phyloP scores from a whole-genome alignment of 2,113 vertebrate genomes.

The Ahaetulla prasina region DNA sequence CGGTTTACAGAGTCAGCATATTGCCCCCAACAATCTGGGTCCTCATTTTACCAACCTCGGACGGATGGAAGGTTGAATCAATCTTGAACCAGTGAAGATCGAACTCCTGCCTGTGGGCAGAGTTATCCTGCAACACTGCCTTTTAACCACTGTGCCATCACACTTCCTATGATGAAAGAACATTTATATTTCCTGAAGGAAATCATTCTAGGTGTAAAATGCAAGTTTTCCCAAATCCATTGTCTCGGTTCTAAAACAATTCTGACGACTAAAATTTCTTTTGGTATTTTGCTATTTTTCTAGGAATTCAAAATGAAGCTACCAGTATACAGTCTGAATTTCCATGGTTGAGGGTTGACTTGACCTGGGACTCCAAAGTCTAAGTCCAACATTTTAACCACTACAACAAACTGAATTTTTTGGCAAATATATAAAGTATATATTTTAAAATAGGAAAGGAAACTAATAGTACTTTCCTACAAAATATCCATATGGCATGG shows the following conservation, averaged over 20 bases:
- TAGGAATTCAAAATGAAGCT: neutral
- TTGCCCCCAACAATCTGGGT: too few relatives aligned
- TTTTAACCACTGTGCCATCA: too few relatives aligned
- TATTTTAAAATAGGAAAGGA: neutral
- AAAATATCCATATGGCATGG: too few relatives aligned
- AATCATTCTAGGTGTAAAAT: neutral
- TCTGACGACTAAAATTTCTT: neutral
- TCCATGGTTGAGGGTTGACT: neutral
- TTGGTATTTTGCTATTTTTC: neutral
- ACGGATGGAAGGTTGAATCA: too few relatives aligned
- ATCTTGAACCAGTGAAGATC: too few relatives aligned
- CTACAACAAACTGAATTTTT: neutral
- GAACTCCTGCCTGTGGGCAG: too few relatives aligned
- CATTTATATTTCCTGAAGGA: neutral
- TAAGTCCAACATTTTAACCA: neutral
- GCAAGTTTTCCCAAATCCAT: neutral
- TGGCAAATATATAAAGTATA: neutral
- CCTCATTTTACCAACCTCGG: too few relatives aligned
- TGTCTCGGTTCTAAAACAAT: neutral
- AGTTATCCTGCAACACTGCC: too few relatives aligned
- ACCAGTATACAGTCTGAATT: neutral
- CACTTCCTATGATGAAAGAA: neutral
- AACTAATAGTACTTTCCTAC: too few relatives aligned
- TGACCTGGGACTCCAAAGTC: neutral
- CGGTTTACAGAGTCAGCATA: too few relatives aligned